phyloP scores from a whole-genome alignment of 2,113 vertebrate genomes.

The Sphyrna mokarran region DNA sequence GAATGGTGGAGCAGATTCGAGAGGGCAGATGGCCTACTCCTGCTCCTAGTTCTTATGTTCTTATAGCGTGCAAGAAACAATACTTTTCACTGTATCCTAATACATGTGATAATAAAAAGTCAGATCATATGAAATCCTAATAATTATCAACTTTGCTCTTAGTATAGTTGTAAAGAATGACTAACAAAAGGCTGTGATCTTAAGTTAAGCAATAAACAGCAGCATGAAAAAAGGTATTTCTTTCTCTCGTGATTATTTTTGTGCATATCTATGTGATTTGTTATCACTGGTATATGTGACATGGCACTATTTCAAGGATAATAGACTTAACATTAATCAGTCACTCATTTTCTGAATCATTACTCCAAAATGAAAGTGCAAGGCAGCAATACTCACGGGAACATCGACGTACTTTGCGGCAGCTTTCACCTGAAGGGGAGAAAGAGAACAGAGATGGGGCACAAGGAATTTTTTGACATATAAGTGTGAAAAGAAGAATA shows the following conservation, averaged over 20 bases:
- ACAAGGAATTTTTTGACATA: background rate
- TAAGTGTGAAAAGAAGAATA: background rate
- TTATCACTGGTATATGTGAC: background rate
- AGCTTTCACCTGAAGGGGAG: slow-evolving; percentile 77
- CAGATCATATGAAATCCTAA: too few relatives aligned
- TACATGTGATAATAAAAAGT: too few relatives aligned
- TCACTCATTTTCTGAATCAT: background rate
- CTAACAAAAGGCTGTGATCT: background rate
- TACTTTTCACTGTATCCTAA: too few relatives aligned
- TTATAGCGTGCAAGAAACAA: too few relatives aligned
- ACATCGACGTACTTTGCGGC: slow-evolving; percentile 95
- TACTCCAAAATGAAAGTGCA: background rate
- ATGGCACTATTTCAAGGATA: background rate
- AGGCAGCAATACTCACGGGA: slow-evolving; percentile 72
- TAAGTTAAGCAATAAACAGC: background rate
- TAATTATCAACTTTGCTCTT: background rate
- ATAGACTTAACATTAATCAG: background rate
- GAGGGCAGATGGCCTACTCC: too few relatives aligned
- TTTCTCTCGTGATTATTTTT: background rate
- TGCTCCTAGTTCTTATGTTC: too few relatives aligned
- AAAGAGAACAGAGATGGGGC: slow-evolving; percentile 45
- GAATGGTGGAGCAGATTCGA: too few relatives aligned
- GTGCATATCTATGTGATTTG: background rate
- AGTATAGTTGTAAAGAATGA: background rate
- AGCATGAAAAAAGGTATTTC: background rate